phyloP scores from a whole-genome alignment of 2,797 vertebrate species.

The Pseudomugil gertrudae region DNA sequence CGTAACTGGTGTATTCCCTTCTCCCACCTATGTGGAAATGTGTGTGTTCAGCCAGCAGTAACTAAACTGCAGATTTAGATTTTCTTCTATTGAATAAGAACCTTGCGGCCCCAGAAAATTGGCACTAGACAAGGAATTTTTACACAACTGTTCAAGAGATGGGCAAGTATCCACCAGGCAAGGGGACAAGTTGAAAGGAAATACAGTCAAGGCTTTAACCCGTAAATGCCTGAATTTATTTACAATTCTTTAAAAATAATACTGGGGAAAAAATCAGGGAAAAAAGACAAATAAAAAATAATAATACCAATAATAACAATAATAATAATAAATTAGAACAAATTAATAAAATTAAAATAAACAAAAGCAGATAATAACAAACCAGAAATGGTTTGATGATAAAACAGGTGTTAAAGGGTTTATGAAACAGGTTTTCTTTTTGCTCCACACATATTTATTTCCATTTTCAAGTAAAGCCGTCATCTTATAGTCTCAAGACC shows the following conservation, averaged over 20 bases:
- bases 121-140: conserved; percentile 37
- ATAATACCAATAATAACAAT: no score
- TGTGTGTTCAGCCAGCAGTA: conserved; percentile 55
- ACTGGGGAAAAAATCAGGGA: no score
- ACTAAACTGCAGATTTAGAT: conserved; percentile 63
- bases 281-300: no score
- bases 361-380: no score
- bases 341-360: no score
- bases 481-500: conserved; percentile 32
- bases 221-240: no score
- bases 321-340: no score
- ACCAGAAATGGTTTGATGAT: no score
- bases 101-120: conserved; percentile 50
- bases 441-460: conserved; percentile 34
- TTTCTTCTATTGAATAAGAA: conserved; percentile 45
- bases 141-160: conserved; percentile 38
- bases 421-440: background rate
- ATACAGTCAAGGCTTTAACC: background rate
- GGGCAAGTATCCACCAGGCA: conserved; percentile 8
- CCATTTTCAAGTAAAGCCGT: conserved; percentile 19
- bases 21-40: conserved; percentile 22
- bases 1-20: conserved; percentile 35
- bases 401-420: no score
- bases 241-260: no score
- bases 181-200: conserved; percentile 17